Percentiles rank a stretch among this genome's conserved stretches.
Conservation (phyloP, 2,888 invertebrate genomes). For the Amaurobius ferox region DNA sequence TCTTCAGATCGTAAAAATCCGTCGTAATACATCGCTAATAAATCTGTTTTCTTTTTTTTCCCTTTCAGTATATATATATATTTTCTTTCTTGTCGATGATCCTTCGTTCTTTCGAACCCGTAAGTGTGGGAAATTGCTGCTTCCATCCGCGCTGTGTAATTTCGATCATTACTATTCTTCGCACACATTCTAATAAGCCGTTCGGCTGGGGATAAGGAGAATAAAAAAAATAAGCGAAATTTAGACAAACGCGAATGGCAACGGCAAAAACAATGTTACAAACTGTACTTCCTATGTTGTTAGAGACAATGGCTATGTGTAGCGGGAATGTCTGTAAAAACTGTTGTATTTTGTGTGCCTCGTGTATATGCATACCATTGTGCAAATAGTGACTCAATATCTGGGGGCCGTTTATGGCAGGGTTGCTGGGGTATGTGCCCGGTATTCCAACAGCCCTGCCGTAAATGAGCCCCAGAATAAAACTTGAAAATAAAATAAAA, state of each 20-base stretch:
- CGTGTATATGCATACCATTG: too few species aligned
- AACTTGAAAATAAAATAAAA: too few species aligned
- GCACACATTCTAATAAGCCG: conserved; percentile 26
- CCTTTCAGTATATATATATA: background rate
- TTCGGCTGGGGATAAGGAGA: background rate
- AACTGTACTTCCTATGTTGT: background rate
- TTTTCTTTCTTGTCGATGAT: background rate
- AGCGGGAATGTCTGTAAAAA: background rate
- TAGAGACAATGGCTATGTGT: background rate
- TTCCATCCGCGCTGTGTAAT: conserved; percentile 19
- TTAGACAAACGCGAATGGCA: background rate
- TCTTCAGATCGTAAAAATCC: conserved; percentile 26
- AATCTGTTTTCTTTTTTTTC: conserved; percentile 3
- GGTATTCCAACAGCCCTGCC: too few species aligned
- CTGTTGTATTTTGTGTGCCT: too few species aligned
- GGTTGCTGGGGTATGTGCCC: too few species aligned
- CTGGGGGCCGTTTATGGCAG: too few species aligned
- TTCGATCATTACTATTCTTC: conserved; percentile 25
- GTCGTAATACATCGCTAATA: conserved; percentile 9
- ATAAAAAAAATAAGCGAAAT: background rate
- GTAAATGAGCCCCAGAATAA: too few species aligned
- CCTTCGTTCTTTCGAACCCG: background rate
- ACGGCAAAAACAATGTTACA: background rate
- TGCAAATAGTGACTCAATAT: too few species aligned
- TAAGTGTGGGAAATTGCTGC: conserved; percentile 20